phyloP scores from a whole-genome alignment of 2,888 invertebrate species.

The Aelia acuminata region DNA sequence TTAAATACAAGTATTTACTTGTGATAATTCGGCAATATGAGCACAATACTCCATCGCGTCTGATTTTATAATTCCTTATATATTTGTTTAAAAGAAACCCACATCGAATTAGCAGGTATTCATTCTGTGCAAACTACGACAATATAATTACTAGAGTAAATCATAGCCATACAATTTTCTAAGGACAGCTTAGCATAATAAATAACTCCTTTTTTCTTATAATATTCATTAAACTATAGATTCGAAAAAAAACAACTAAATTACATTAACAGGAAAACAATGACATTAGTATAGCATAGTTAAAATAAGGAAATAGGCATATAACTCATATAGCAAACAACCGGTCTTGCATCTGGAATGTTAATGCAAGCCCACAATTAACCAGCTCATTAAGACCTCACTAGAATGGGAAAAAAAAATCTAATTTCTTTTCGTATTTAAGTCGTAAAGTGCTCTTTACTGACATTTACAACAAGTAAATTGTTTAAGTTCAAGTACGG shows the following conservation, averaged over 20 bases:
- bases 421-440: not conserved
- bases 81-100: no score
- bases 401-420: not conserved
- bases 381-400: constrained; percentile 13
- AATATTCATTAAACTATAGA: not conserved
- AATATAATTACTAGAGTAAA: constrained; percentile 14
- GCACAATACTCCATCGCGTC: no score
- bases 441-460: not conserved
- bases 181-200: not conserved
- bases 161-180: not conserved
- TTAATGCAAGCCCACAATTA: constrained; percentile 23
- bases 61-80: no score
- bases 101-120: not conserved
- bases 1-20: no score
- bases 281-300: not conserved
- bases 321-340: constrained; percentile 16
- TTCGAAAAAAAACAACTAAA: not conserved
- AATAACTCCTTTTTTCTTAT: not conserved
- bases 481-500: not conserved
- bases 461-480: constrained; percentile 35
- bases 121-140: not conserved
- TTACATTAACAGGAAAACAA: not conserved
- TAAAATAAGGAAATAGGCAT: constrained; percentile 1
- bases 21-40: no score
- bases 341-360: not conserved